Evolutionary conservation across 2,888 invertebrate species (phyloP).

Genomic region (Phytoseiulus persimilis): DNA sequence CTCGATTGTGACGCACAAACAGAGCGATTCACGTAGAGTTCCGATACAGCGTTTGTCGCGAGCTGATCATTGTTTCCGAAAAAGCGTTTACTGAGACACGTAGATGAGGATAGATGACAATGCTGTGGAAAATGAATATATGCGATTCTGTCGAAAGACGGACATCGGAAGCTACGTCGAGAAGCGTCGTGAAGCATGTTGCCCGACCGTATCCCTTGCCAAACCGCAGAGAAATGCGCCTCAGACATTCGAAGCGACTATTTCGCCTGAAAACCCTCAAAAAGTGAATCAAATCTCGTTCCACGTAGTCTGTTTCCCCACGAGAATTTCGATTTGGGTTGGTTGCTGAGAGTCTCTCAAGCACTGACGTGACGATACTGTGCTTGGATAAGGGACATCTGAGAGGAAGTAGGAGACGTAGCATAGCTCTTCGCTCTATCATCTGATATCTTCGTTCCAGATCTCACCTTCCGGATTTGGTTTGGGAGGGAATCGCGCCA

Average conservation of each 20-base stretch:
- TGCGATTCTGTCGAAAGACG: no score
- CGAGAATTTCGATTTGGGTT: no score
- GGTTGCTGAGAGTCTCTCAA: no score
- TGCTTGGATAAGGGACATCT: background rate
- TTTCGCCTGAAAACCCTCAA: no score
- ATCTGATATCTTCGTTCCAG: background rate
- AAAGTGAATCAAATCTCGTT: no score
- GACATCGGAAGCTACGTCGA: no score
- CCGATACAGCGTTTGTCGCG: background rate
- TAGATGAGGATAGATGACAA: background rate
- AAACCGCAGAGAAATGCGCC: no score
- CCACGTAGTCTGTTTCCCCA: no score
- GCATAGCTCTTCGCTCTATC: background rate
- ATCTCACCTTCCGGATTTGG: constrained; percentile 36
- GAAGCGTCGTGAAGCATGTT: no score
- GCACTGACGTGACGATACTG: no score
- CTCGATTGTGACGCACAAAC: background rate
- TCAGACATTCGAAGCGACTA: no score
- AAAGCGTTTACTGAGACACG: background rate
- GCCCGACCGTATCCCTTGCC: no score
- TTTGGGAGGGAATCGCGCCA: background rate
- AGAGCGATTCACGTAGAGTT: background rate
- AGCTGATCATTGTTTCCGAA: background rate
- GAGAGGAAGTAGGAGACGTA: background rate
- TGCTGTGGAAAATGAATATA: background rate